Conservation (phyloP, 2,797 vertebrate genomes). For the Harpagifer antarcticus region DNA sequence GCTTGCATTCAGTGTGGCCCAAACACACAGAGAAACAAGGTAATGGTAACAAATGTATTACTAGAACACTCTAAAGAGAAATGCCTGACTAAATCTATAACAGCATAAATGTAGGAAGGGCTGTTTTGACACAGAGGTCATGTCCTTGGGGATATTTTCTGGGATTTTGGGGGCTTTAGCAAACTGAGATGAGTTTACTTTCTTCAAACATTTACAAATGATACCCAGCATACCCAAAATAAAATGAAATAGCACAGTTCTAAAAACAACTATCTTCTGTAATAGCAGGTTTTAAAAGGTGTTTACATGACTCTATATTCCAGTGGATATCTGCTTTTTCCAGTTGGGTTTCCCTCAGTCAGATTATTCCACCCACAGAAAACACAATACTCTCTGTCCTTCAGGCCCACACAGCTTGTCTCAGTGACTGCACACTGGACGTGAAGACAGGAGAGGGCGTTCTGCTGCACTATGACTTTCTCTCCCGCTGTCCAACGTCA, state of each 20-base stretch:
- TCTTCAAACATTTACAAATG: background rate
- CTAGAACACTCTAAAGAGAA: background rate
- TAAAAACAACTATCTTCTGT: background rate
- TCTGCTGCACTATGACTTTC: constrained; percentile 89
- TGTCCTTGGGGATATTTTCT: background rate
- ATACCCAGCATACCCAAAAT: background rate
- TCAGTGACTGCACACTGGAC: constrained; percentile 88
- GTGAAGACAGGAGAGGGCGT: constrained; percentile 55
- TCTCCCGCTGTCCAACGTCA: constrained; percentile 80
- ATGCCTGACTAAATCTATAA: background rate
- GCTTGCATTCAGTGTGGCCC: constrained; percentile 91
- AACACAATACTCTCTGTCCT: constrained; percentile 25
- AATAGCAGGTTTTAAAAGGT: background rate
- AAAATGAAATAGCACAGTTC: background rate
- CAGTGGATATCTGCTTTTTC: background rate
- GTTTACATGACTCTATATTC: background rate
- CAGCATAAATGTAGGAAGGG: background rate
- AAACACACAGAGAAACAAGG: constrained; percentile 90
- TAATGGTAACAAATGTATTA: constrained; percentile 46
- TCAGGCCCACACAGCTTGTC: constrained; percentile 89
- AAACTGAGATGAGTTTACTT: background rate
- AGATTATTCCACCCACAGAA: constrained; percentile 10
- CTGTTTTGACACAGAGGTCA: background rate
- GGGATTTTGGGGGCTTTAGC: background rate
- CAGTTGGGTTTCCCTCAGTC: constrained; percentile 7